Percentiles rank a stretch among this genome's conserved stretches.
Conservation (phyloP, 2,797 vertebrate genomes). For the Anguilla megastoma region DNA sequence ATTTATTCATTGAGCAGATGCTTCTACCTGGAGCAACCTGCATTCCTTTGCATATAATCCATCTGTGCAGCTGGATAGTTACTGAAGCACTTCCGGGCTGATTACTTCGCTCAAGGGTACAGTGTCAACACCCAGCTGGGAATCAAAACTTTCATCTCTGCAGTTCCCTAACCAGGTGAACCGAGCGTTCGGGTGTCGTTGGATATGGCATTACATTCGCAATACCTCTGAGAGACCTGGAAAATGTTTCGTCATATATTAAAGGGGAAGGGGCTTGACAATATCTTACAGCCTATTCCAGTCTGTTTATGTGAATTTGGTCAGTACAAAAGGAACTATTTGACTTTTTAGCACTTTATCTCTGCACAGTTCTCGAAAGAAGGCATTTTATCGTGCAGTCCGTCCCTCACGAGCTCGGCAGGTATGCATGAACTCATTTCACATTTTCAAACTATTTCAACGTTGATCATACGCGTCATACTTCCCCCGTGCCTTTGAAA, state of each 20-base stretch:
- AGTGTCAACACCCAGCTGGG: neutral
- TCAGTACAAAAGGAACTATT: neutral
- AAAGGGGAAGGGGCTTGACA: neutral
- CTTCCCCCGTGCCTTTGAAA: neutral
- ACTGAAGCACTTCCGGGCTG: neutral
- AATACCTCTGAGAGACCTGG: neutral
- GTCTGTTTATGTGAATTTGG: neutral
- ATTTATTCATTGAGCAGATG: neutral
- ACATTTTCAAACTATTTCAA: neutral
- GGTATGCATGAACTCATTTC: neutral
- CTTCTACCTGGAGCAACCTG: neutral
- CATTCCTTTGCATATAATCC: neutral
- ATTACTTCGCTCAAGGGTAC: neutral
- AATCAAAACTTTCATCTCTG: neutral
- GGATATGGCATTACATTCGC: neutral
- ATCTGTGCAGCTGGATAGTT: no score
- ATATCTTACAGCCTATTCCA: neutral
- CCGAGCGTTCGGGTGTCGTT: neutral
- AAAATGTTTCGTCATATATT: neutral
- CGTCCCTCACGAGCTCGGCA: neutral
- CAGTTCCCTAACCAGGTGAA: neutral
- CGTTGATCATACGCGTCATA: neutral
- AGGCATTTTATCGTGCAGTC: neutral
- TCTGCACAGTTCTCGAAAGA: neutral
- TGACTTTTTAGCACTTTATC: neutral